Evolutionary conservation across 1,140 invertebrate species (phyloP).

Genomic region (Caerostris extrusa): DNA sequence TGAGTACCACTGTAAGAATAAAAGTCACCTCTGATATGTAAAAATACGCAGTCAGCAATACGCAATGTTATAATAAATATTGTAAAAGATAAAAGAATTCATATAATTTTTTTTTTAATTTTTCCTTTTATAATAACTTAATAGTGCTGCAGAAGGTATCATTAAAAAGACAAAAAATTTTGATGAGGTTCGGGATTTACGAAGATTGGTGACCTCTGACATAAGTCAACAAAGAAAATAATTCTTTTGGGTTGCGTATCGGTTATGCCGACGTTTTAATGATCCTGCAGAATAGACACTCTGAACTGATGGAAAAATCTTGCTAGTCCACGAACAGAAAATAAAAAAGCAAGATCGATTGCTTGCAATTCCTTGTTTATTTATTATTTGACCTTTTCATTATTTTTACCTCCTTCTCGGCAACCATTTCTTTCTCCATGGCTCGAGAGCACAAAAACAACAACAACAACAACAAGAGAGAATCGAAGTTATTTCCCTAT

Average conservation of each 20-base stretch:
- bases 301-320: neutral
- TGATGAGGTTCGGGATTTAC: too few species aligned
- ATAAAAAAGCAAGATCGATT: constrained; percentile 30
- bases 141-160: too few species aligned
- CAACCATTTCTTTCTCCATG: neutral
- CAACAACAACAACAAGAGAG: neutral
- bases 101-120: too few species aligned
- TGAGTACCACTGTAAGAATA: too few species aligned
- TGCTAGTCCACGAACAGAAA: neutral
- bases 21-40: too few species aligned
- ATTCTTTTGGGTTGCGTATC: neutral
- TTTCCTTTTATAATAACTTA: too few species aligned
- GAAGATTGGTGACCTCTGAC: too few species aligned
- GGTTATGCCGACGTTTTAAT: neutral
- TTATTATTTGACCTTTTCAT: constrained; percentile 31
- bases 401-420: neutral
- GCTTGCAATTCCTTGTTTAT: constrained; percentile 13
- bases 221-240: too few species aligned
- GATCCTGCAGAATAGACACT: neutral
- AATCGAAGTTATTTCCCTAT: constrained; percentile 45
- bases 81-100: too few species aligned
- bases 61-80: too few species aligned
- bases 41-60: too few species aligned
- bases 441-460: neutral
- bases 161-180: too few species aligned